These are phyloP conservation scores for Ariolimax columbianus DNA, from an alignment of 2,888 invertebrate species.

Conservation along the genomic window DNA sequence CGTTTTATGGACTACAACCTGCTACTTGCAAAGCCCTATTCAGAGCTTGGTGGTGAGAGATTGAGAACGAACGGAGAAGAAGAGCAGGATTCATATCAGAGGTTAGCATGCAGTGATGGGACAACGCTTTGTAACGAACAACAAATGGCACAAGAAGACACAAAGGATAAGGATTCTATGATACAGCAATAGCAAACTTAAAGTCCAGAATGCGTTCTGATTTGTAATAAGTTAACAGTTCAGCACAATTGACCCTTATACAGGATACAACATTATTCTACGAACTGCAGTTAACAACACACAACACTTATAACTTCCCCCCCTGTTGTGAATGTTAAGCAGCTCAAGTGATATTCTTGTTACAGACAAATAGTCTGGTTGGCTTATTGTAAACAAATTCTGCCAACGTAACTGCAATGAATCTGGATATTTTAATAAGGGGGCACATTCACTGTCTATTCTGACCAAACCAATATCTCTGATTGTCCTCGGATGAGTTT, in stretches of 20 bases:
- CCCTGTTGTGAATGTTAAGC: background rate
- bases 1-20: too few relatives aligned
- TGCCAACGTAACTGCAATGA: background rate
- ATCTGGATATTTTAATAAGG: background rate
- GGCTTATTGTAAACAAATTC: background rate
- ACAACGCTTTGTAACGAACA: too few relatives aligned
- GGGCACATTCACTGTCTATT: background rate
- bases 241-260: slow-evolving; percentile 3
- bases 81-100: too few relatives aligned
- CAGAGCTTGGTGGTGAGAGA: too few relatives aligned
- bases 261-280: background rate
- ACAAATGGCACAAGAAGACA: too few relatives aligned
- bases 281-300: background rate
- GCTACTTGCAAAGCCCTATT: too few relatives aligned
- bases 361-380: background rate
- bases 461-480: background rate
- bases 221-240: too few relatives aligned
- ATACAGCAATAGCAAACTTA: too few relatives aligned
- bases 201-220: too few relatives aligned
- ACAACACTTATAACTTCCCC: background rate
- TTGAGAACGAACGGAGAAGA: too few relatives aligned
- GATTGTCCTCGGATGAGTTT: background rate
- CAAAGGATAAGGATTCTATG: too few relatives aligned
- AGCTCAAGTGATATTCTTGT: background rate
- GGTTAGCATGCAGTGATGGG: too few relatives aligned